Conservation (phyloP, 2,888 invertebrate genomes). For the Thymelicus sylvestris region DNA sequence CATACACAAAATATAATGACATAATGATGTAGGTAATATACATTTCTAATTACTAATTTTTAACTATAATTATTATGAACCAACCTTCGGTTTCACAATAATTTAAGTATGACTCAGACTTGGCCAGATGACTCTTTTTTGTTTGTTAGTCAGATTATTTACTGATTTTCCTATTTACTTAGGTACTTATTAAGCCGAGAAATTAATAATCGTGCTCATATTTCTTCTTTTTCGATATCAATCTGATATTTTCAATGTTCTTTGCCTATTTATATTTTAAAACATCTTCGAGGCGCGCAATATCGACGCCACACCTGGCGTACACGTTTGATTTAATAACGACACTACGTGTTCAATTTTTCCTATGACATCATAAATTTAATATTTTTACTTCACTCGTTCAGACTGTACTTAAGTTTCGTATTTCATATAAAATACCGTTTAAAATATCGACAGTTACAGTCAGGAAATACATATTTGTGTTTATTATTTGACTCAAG, state of each 20-base stretch:
- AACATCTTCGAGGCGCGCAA: constrained; percentile 43
- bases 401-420: constrained; percentile 24
- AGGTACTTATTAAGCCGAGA: too few relatives aligned
- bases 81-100: too few relatives aligned
- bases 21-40: too few relatives aligned
- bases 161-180: too few relatives aligned
- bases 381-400: constrained; percentile 54
- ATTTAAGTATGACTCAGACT: too few relatives aligned
- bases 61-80: too few relatives aligned
- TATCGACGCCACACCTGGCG: constrained; percentile 69
- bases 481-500: background rate
- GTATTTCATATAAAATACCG: constrained; percentile 20
- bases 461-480: background rate
- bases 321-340: constrained; percentile 74
- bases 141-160: too few relatives aligned
- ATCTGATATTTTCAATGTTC: constrained; percentile 22
- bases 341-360: constrained; percentile 67
- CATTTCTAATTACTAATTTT: too few relatives aligned
- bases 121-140: too few relatives aligned
- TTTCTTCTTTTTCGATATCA: constrained; percentile 5
- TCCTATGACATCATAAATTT: constrained; percentile 65
- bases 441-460: constrained; percentile 14
- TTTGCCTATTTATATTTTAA: constrained; percentile 36
- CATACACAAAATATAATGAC: too few relatives aligned
- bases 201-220: background rate